phyloP scores from a whole-genome alignment of 2,888 invertebrate species.

The Aspidapion aeneum region DNA sequence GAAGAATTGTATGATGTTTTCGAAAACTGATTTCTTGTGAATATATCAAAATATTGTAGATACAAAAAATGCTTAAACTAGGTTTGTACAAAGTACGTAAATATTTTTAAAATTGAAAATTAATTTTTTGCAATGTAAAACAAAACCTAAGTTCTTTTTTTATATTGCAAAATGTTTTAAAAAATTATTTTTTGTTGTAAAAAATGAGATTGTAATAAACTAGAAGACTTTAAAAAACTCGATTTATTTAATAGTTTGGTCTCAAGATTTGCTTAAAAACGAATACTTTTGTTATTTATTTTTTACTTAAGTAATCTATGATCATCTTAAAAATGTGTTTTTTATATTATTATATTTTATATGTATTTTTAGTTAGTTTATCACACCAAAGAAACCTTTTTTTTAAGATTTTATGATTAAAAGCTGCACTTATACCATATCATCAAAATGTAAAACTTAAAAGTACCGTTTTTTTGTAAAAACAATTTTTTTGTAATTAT shows the following conservation, averaged over 20 bases:
- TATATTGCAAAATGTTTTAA: neutral
- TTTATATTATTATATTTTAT: conserved; percentile 43
- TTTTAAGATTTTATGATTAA: conserved; percentile 40
- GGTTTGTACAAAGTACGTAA: neutral
- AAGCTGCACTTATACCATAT: conserved; percentile 40
- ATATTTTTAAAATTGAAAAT: neutral
- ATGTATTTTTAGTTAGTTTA: conserved; percentile 45
- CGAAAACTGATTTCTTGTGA: neutral
- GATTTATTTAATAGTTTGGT: neutral
- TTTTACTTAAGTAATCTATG: conserved; percentile 18
- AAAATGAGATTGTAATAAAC: neutral
- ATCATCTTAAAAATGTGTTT: conserved; percentile 40
- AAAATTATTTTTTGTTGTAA: neutral
- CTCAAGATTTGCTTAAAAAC: neutral
- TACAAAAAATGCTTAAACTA: neutral
- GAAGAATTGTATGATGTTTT: no score
- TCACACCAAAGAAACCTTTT: conserved; percentile 47
- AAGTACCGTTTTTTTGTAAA: conserved; percentile 15
- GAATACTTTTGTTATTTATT: conserved; percentile 17
- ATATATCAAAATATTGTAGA: neutral
- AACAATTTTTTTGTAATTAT: no score
- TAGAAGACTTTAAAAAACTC: neutral
- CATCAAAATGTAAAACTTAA: conserved; percentile 30
- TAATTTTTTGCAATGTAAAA: neutral
- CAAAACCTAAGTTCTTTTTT: neutral